Percentiles rank a stretch among this genome's conserved stretches.
Conservation (phyloP, 2,113 vertebrate species). For the Procavia capensis region DNA sequence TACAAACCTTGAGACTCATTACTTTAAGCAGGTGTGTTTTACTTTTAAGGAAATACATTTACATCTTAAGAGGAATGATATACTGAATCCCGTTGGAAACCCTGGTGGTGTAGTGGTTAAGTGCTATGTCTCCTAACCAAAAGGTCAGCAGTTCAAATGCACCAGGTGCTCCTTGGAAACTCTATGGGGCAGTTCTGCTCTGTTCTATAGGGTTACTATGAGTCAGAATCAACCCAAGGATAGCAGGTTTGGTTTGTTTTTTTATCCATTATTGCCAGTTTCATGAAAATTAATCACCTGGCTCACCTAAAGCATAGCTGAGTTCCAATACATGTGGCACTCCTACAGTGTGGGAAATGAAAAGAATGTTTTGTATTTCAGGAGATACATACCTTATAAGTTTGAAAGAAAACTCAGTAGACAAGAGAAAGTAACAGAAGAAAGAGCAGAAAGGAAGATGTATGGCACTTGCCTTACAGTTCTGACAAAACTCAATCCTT, state of each 20-base stretch:
- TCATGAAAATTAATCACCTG: slow-evolving; percentile 26
- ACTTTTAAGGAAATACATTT: slow-evolving; percentile 33
- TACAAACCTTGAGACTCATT: not conserved
- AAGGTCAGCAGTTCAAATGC: too few species aligned
- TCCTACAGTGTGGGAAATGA: not conserved
- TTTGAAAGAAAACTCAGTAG: not conserved
- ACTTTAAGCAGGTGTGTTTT: not conserved
- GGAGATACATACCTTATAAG: not conserved
- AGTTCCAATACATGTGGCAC: not conserved
- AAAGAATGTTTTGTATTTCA: not conserved
- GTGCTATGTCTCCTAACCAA: too few species aligned
- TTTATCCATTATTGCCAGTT: slow-evolving; percentile 43
- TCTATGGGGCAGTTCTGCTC: too few species aligned
- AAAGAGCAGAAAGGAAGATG: not conserved
- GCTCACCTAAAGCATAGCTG: not conserved
- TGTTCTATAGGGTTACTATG: too few species aligned
- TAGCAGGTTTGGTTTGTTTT: too few species aligned
- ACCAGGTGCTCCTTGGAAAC: too few species aligned
- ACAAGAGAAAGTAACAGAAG: not conserved
- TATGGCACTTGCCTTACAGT: not conserved
- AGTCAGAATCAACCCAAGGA: too few species aligned
- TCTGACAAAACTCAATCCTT: slow-evolving; percentile 7
- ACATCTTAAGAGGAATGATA: slow-evolving; percentile 3
- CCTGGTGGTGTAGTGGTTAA: too few species aligned
- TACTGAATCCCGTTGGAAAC: not conserved